Base-by-base conservation (phyloP, 2,888 invertebrate species). In the Trachelus iudaicus region DNA sequence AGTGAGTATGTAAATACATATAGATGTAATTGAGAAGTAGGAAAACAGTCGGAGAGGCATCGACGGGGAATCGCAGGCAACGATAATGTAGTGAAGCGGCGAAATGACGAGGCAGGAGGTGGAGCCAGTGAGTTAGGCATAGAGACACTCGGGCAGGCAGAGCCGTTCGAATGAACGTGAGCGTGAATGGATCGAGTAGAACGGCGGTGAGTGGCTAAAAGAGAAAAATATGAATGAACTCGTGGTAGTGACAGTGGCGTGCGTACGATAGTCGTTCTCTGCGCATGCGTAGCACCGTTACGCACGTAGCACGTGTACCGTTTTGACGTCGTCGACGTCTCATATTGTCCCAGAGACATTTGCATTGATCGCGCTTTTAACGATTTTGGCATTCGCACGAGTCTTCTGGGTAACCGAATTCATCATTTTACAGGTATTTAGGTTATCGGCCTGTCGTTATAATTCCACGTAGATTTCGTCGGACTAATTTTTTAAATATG, bases 211-310 rank as follows among this genome's bases (percentile, higher is more conserved):
- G 75, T 79, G 81, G 82, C 79, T 81, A 84, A 83, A 82, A 81
- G 85, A 81, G 84, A 87, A 85, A 86, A 86, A 86, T 86, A 86
- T 86, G 86, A 87, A 87, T 86, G 87, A 84, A 86, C 80, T 76
- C 82, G 84, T 82, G 85, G 83, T 83, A 84, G 84, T 82, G 83
- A 84, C 82, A 83, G 83, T 83, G 82, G 83, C 81, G 83, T 83
- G 82, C 81, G 83, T 83, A 83, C 83, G 82, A 78, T 69, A 75
- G 69, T 69, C 75, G 23, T n/a, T 37, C 69, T 23, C 76, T 80
- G 85, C 85, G 84, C 84, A 85, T 85, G 84, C 84, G 84, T 81
- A 68, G 37, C 23, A 77, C 23, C 76, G 77, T 79, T 79, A 68
- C 76, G 75, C 77, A 69, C 74, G 76, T 75, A 79, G 77, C 77